A percentile compares a stretch with the other conserved stretches of the same genome.
Evolutionary conservation across 2,113 vertebrate genomes (phyloP).

Genomic region (Elephantulus edwardii): DNA sequence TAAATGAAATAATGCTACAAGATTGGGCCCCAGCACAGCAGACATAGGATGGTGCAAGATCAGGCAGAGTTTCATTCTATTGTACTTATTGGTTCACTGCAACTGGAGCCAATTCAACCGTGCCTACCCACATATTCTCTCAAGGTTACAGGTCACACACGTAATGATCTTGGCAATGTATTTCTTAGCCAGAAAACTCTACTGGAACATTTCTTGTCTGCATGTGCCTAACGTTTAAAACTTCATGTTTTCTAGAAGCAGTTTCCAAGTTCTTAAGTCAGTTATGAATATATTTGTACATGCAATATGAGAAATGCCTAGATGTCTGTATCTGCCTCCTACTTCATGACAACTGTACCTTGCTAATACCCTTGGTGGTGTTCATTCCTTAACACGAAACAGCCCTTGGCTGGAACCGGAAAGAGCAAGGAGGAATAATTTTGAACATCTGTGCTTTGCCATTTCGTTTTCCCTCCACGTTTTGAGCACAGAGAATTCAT

Average conservation of each 20-base stretch:
- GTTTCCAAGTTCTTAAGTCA: constrained; percentile 4
- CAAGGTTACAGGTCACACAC: neutral
- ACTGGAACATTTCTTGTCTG: neutral
- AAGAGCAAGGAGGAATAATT: constrained; percentile 3
- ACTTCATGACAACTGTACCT: neutral
- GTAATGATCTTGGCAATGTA: neutral
- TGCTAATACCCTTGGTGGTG: neutral
- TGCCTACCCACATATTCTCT: neutral
- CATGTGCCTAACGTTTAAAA: neutral
- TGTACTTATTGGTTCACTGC: too few relatives aligned
- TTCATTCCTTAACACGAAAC: neutral
- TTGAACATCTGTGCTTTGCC: neutral
- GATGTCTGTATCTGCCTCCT: neutral
- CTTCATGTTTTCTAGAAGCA: neutral
- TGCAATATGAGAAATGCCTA: neutral
- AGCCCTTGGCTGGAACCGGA: neutral
- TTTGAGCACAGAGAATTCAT: neutral
- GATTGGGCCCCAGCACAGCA: too few relatives aligned
- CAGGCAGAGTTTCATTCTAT: too few relatives aligned
- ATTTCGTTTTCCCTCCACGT: neutral
- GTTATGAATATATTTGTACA: neutral
- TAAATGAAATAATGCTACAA: too few relatives aligned
- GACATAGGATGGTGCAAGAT: too few relatives aligned
- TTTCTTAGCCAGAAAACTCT: neutral
- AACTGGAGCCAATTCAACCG: too few relatives aligned